Evolutionary conservation across 2,797 vertebrate genomes (phyloP).

Genomic region (Cyclopterus lumpus): DNA sequence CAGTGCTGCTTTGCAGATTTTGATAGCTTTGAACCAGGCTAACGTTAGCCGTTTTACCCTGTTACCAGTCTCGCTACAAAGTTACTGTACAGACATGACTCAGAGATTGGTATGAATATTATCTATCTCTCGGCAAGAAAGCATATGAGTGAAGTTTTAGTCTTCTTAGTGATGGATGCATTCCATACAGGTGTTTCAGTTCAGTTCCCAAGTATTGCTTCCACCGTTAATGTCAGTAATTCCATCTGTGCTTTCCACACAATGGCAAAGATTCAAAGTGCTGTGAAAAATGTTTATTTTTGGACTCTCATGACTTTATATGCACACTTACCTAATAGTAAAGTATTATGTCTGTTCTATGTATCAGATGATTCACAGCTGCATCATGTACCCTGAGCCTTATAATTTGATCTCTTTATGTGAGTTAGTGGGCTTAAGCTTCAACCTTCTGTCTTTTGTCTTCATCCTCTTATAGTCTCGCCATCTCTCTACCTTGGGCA

Average conservation of each 20-base stretch:
- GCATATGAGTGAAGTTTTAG: neutral
- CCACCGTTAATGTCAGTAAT: neutral
- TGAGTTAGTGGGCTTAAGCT: neutral
- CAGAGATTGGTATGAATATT: too few species aligned
- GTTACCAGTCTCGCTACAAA: neutral
- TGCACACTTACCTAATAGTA: neutral
- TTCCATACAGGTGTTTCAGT: neutral
- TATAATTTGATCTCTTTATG: conserved; percentile 7
- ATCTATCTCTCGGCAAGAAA: neutral
- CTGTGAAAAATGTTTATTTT: conserved; percentile 1
- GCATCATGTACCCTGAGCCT: neutral
- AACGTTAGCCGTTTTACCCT: neutral
- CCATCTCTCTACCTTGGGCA: conserved; percentile 11
- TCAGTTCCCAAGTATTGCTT: neutral
- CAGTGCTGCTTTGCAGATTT: neutral
- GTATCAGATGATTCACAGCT: neutral
- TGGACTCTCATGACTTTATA: neutral
- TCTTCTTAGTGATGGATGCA: neutral
- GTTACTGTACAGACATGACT: neutral
- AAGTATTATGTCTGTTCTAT: neutral
- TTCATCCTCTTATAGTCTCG: conserved; percentile 1
- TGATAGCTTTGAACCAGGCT: neutral
- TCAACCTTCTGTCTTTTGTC: conserved; percentile 23
- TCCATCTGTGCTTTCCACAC: conserved; percentile 6
- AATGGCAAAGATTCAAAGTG: neutral